Percentiles rank a stretch among this genome's conserved stretches.
These are phyloP conservation scores for Sphenopsis melanotis DNA, from an alignment of 2,797 vertebrate genomes.

Conservation along the genomic window DNA sequence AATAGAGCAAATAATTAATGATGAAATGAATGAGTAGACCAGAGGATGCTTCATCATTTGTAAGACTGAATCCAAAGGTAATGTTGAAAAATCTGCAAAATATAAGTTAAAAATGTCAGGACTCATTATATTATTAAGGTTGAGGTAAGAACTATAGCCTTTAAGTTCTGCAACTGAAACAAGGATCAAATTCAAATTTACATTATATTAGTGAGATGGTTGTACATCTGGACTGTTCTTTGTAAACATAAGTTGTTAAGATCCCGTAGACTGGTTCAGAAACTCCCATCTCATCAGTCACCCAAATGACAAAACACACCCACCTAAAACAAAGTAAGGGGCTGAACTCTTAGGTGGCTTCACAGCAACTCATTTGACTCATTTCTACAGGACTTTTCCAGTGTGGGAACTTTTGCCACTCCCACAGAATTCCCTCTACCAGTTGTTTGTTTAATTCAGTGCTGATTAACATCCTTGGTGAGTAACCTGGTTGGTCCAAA, in stretches of 20 bases:
- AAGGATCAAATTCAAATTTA: neutral
- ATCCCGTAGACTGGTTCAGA: neutral
- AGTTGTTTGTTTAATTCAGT: neutral
- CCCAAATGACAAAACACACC: fast-evolving
- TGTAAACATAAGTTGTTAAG: neutral
- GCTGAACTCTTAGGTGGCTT: neutral
- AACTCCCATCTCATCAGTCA: fast-evolving
- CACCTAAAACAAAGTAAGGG: neutral
- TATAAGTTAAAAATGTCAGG: neutral
- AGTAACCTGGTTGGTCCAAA: neutral
- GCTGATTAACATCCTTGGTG: neutral
- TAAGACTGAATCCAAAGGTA: neutral
- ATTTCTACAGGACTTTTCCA: neutral
- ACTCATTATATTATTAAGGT: neutral
- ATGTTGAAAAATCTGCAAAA: neutral
- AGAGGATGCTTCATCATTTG: neutral
- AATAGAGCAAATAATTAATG: neutral
- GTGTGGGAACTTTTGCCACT: neutral
- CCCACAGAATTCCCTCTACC: neutral
- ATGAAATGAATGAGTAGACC: neutral
- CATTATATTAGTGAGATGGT: neutral
- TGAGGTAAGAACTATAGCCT: neutral
- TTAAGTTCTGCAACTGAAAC: neutral
- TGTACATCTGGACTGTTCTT: fast-evolving
- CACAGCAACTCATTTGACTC: neutral